Base-by-base conservation (phyloP, 2,797 vertebrate genomes). In the Sebastes taczanowskii region DNA sequence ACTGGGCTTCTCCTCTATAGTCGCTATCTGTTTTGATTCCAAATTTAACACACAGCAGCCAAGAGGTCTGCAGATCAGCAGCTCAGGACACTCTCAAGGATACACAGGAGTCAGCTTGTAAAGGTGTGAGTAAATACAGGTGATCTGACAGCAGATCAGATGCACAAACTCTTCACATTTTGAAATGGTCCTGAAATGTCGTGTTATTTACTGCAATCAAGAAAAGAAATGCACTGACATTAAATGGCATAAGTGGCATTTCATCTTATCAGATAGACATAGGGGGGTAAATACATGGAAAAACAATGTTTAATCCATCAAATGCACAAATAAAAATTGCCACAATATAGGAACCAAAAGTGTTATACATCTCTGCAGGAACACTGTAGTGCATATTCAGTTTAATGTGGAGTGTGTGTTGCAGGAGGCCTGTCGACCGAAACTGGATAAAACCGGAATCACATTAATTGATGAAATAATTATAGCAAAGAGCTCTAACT, bases 401-500 rank as follows among this genome's bases (percentile, higher is more conserved):
- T 77, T 81, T 66, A 52, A 72, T 65, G 67, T 69, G 58, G 77
- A 70, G 58, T 58, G 20, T 80, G 78, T 66, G 62, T 80, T 74
- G 81, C 78, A 78, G 84, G 29, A 81, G 83, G 77, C 80, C 86
- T 72, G 79, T 84, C 82, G 71, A 81, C 55, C 58, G 32, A 89
- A 91, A 92, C 92, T 85, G 91, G 87, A 81, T 88, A 71, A 90
- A 91, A 92, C 89, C 80, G 89, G 89, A 92, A 89, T 91, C 81
- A 63, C 66, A 82, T 91, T 92, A 93, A 92, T 92, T 92, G 90
- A 91, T 90, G n/a, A 88, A 92, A 94, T 93, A 90, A 93, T 92
- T 89, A 89, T 74, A 80, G 74, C 76, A 76, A 74, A 74, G 58
- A 89, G 68, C 74, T 84, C 78, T 63, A 73, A 53, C 66, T 85